Evolutionary conservation across 2,888 invertebrate genomes (phyloP), one percentile per base, ranked within the genome.

Genomic region (Lomographa bimaculata): DNA sequence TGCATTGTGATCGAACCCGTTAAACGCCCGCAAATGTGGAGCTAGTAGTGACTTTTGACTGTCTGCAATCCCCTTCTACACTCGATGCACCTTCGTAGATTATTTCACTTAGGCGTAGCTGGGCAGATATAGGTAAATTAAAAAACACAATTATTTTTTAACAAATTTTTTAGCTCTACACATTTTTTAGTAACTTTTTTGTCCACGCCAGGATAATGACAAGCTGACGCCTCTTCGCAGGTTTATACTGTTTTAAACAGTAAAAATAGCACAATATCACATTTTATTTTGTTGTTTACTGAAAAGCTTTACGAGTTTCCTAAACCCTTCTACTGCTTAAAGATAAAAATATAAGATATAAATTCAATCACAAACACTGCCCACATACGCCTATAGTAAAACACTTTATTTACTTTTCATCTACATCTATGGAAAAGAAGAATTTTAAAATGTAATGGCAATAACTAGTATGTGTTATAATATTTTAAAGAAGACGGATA

Each of bases 1-100:
- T 89, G 75, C 79, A 87, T 86, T 87, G 87, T 86, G 87, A 87
- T 89, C 63, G 73, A 83, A 71, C 64, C 73, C 70, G 69, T 78
- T 60, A 61, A 57, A 52, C 52, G 64, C 59, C 42, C 52, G 56
- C 57, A 42, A 35, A 54, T 58, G 60, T 54, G 62, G 49, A 52
- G 57, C 55, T 55, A 51, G 68, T 79, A 72, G 69, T 67, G 54
- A 69, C 63, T 75, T 29, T 67, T 21, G 34, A 39, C 39, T 75
- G 52, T 70, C 68, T 70, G 64, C 54, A 46, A 60, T 63, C 65
- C 56, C 60, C 60, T 71, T 67, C 64, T 60, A 63, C 67, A 69
- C 68, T 69, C 55, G 62, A 57, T 64, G 70, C 71, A 67, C 70
- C 63, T 71, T 71, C 66, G 56, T 77, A 68, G 57, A 60, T 53